Base-by-base conservation (phyloP, 2,113 vertebrate genomes). In the Grantiella picta region DNA sequence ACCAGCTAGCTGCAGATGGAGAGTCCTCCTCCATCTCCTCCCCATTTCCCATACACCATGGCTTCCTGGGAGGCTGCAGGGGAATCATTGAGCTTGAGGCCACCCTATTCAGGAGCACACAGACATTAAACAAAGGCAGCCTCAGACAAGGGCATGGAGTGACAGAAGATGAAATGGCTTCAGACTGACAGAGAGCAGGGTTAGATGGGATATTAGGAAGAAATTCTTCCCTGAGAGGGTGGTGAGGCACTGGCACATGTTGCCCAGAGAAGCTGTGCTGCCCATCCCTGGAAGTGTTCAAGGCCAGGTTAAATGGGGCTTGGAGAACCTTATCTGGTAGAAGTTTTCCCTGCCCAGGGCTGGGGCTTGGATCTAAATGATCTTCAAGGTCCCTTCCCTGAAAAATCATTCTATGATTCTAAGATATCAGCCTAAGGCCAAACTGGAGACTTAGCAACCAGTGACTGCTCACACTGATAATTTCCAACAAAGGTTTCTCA, bases 31-130 rank as follows among this genome's bases (percentile, higher is more conserved):
- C 56, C 16, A 16, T 9, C 24, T 76, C 40, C 28, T 42, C 42
- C 12, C 0, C 1, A 0, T 11, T 47, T 42, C 21, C 29, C 54
- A n/a, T 0, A 5, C 14, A 7, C 40, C n/a, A 10, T 2, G 17
- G 12, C 18, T 18, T 17, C 54, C 38, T 15, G 18, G 15, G 63
- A 90, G 60, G 65, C 69, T 82, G 40, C 44, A 47, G 53, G 60
- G 19, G 57, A 86, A 40, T 56, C 66, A 8, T 22, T 35, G 10
- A 29, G 31, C 75, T 57, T 15, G n/a, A 70, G 75, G 29, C 24
- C 81, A 68, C n/a, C 17, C 47, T 81, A 57, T 18, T 27, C 22
- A 44, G 69, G 73, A 64, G 82, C 81, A 91, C 47, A 68, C 13
- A 53, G 56, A 47, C 20, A 10, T 27, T 15, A 7, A 60, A 68